Evolutionary conservation across 2,888 invertebrate genomes (phyloP).

Genomic region (Ichneumon xanthorius): DNA sequence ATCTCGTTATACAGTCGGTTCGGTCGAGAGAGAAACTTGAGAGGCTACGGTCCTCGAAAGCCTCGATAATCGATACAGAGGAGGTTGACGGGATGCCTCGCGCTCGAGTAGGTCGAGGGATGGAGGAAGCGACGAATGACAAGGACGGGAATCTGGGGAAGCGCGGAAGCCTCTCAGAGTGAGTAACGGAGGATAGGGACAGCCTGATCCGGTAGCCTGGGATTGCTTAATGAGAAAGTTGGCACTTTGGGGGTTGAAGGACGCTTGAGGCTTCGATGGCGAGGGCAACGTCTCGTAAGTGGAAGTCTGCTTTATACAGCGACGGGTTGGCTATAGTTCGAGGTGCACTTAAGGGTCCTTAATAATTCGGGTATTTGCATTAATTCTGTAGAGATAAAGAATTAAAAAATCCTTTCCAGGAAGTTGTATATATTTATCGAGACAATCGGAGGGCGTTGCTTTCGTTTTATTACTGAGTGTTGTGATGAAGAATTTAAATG

Average conservation of each 20-base stretch:
- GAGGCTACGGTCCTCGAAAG: slow-evolving; percentile 10
- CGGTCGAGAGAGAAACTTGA: slow-evolving; percentile 15
- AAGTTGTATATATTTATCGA: background rate
- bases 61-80: slow-evolving; percentile 54
- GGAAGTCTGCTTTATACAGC: slow-evolving; percentile 33
- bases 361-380: slow-evolving; percentile 3
- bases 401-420: background rate
- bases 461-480: too few species aligned
- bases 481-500: too few species aligned
- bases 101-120: slow-evolving; percentile 2
- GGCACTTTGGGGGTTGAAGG: slow-evolving; percentile 56
- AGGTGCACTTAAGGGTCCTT: background rate
- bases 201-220: slow-evolving; percentile 26
- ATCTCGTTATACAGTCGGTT: slow-evolving; percentile 27
- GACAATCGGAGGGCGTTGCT: too few species aligned
- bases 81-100: slow-evolving; percentile 34
- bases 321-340: background rate
- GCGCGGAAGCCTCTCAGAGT: background rate
- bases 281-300: slow-evolving; percentile 45
- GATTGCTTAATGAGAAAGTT: slow-evolving; percentile 71
- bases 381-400: background rate
- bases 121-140: slow-evolving; percentile 16
- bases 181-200: slow-evolving; percentile 11
- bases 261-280: slow-evolving; percentile 5
- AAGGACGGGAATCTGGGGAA: slow-evolving; percentile 20